Conservation (phyloP, 2,888 invertebrate genomes). For the Allolobophora icterica region DNA sequence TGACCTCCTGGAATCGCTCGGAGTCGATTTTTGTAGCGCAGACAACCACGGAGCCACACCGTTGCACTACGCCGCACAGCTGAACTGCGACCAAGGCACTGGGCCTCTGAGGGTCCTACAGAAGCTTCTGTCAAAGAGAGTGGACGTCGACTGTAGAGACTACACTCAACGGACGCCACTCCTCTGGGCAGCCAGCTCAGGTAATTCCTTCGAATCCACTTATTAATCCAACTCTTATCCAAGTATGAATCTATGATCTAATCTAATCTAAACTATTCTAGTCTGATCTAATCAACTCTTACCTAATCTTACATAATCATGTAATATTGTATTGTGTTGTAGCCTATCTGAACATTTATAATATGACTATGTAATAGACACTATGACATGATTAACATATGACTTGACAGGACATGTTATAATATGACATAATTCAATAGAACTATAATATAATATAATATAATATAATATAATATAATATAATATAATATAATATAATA, state of each 20-base stretch:
- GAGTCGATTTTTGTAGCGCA: slow-evolving; percentile 84
- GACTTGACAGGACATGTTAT: no score
- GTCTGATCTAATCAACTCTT: no score
- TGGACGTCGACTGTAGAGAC: slow-evolving; percentile 77
- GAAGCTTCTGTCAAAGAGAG: slow-evolving; percentile 76
- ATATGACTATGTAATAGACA: no score
- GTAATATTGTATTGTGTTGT: no score
- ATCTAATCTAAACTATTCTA: no score
- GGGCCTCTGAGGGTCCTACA: slow-evolving; percentile 72
- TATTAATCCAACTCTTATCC: background rate
- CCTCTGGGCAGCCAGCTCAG: slow-evolving; percentile 96
- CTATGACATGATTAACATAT: no score
- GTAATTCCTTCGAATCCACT: slow-evolving; percentile 56
- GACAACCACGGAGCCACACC: slow-evolving; percentile 95
- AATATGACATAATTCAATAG: no score
- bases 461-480: no score
- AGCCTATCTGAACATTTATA: no score
- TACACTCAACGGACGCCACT: slow-evolving; percentile 91
- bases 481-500: no score
- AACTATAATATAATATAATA: no score
- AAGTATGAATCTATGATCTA: background rate
- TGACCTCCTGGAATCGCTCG: slow-evolving; percentile 80
- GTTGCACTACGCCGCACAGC: slow-evolving; percentile 95
- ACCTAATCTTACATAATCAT: no score
- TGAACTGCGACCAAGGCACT: slow-evolving; percentile 73